phyloP scores from a whole-genome alignment of 2,113 vertebrate species.

The Carollia perspicillata region DNA sequence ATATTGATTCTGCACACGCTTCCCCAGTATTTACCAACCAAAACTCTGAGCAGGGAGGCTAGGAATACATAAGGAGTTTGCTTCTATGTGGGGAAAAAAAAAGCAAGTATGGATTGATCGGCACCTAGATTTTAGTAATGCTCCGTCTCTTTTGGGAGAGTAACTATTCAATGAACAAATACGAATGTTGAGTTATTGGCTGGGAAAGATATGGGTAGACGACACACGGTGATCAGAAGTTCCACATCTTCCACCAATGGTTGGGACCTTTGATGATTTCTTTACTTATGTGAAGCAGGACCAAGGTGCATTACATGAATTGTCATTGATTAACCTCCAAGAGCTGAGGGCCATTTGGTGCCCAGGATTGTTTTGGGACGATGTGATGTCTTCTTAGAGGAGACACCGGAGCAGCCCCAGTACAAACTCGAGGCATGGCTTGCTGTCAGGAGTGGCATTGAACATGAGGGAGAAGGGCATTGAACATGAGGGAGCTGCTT shows the following conservation, averaged over 20 bases:
- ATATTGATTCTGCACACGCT: constrained; percentile 64
- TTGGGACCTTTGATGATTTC: background rate
- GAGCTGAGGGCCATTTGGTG: background rate
- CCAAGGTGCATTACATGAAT: background rate
- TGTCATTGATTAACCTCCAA: background rate
- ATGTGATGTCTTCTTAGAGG: background rate
- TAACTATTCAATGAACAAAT: background rate
- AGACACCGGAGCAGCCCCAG: background rate
- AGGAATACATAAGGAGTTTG: constrained; percentile 50
- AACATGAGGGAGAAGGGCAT: background rate
- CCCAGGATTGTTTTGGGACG: background rate
- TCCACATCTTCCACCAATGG: background rate
- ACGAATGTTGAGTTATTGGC: background rate
- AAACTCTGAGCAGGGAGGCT: constrained; percentile 41
- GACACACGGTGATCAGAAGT: background rate
- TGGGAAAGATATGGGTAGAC: background rate
- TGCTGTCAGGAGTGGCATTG: background rate
- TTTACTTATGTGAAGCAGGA: background rate
- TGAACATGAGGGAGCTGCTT: background rate
- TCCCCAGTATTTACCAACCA: constrained; percentile 60
- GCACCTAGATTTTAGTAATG: background rate
- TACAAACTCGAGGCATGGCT: background rate
- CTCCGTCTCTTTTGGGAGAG: background rate
- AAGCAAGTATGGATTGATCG: constrained; percentile 19
- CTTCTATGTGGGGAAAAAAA: constrained; percentile 26